Base-by-base conservation (phyloP, 2,797 vertebrate genomes). In the Botia almorhae region DNA sequence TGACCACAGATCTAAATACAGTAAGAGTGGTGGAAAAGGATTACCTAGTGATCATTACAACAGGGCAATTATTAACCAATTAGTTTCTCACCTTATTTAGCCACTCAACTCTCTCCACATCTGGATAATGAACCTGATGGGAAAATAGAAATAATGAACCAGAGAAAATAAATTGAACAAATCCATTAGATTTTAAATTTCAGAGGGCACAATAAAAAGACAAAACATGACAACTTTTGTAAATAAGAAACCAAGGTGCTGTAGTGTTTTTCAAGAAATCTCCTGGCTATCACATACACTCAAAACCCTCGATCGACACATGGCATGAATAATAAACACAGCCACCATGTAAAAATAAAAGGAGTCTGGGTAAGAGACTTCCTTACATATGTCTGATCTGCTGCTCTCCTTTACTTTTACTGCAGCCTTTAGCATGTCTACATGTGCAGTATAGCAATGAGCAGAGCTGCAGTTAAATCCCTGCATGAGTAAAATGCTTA, bases 91-190 rank as follows among this genome's bases (percentile, higher is more conserved):
- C 98, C 96, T 99, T 99, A 93, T 99, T 99, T 80, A 99, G 89
- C 98, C 98, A 99, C 92, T 99, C 97, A 86, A 97, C 98, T 85
- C 98, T 94, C 88, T 99, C 97, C 0, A 98, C 95, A 74, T 99
- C 97, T 75, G 97, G 97, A 90, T 97, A 99, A 88, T 99, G 96
- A 73, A 99, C 96, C 97, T 99, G 82, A 50, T 6, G 23, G 23
- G 23, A 26, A 26, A 2, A 26, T 26, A 26, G 23, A 26, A 26
- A 26, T 26, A 26, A 26, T 26, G 23, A 26, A 26, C 23, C 23
- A 61, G 67, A 91, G 39, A 64, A 65, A 87, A 74, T 0, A 87
- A 67, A 90, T 60, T 48, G 78, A 61, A 85, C 77, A 33, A 74
- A 60, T 21, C 1, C 11, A 68, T 64, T n/a, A 43, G 53, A 39